Evolutionary conservation across 2,888 invertebrate species (phyloP), one percentile per base, ranked within the genome.

Genomic region (Synergus gifuensis): DNA sequence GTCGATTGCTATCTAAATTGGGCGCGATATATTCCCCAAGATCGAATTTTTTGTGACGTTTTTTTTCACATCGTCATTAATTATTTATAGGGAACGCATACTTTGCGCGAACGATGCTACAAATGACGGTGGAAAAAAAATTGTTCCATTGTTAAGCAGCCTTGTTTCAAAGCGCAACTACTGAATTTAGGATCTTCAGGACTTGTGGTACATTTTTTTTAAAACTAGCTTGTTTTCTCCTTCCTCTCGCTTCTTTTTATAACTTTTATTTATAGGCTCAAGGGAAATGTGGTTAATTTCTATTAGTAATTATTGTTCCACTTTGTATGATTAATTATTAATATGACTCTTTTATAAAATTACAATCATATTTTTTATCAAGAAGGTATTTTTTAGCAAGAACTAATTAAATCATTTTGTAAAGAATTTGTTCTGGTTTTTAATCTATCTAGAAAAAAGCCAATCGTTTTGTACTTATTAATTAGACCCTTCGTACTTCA

Each of bases 1-100:
- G 28, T 73, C 36, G 54, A 73, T 73, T 73, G 36, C 36, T 36
- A 73, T 73, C 69, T 69, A 54, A 73, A 54, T 73, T 73, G 54
- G 36, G 49, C 69, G 28, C 46, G 69, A 69, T 69, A 49, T 69
- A 49, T 69, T 69, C 49, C 49, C 28, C 22, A 69, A 18, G 49
- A 49, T 49, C 49, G 28, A 69, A 69, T 36, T 69, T 69, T 69
- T 49, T 69, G 22, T 8, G 14, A 49, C n/a, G 9, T 16, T 9
- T 22, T 49, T 49, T 69, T 69, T 69, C 28, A 16, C 69, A 69
- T 49, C 16, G n/a, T 18, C 36, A 73, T 73, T 49, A 73, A 54
- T 73, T 49, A 54, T 54, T 73, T 73, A 44, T 67, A 67, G 22
- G 46, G 49, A 69, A 69, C 49, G 49, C 49, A 69, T 69, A 49